Percentiles rank a stretch among this genome's conserved stretches.
Evolutionary conservation across 2,797 vertebrate genomes (phyloP).

Genomic region (Notamacropus eugenii): DNA sequence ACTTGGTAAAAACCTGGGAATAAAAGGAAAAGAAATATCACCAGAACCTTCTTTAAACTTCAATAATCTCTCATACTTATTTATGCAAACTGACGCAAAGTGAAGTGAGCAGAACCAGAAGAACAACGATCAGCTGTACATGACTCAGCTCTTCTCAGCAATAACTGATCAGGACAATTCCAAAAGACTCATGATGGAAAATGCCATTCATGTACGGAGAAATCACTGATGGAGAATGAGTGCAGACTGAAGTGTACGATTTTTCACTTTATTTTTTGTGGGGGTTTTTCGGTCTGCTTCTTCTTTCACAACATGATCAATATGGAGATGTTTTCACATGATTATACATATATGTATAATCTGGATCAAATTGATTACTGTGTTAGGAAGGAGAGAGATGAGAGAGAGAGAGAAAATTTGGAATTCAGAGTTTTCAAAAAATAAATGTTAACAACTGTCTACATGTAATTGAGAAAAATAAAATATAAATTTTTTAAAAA

Average conservation of each 20-base stretch:
- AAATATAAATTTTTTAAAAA: background rate
- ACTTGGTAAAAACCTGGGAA: conserved; percentile 93
- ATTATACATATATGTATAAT: background rate
- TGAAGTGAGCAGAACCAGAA: background rate
- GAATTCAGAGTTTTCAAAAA: background rate
- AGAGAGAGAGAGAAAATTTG: background rate
- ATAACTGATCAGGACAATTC: background rate
- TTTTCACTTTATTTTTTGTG: background rate
- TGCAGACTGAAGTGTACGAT: background rate
- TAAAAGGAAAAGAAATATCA: background rate
- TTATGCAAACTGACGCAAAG: background rate
- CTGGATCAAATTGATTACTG: background rate
- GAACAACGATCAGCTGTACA: background rate
- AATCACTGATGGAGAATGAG: background rate
- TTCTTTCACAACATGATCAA: background rate
- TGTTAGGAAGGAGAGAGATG: background rate
- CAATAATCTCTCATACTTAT: background rate
- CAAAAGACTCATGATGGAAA: background rate
- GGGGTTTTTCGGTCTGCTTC: background rate
- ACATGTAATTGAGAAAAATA: background rate
- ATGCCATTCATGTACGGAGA: background rate
- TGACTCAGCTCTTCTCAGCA: background rate
- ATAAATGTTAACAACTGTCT: background rate
- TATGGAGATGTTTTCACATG: background rate
- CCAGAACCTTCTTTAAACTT: background rate